Conservation (phyloP, 92 coral and sea anemone species). For the Porites evermanni region DNA sequence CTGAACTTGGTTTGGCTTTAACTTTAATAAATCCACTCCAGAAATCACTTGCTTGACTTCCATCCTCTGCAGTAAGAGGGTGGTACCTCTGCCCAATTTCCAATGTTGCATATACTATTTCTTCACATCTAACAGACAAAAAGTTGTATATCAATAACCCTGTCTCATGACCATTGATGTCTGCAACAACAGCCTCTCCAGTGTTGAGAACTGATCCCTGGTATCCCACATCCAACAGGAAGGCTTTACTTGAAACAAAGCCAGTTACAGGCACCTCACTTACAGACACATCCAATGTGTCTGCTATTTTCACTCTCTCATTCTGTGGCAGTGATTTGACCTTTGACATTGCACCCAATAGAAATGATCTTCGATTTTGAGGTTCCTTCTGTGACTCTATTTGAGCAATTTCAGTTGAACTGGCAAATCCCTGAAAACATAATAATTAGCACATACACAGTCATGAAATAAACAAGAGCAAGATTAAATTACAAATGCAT, state of each 20-base stretch:
- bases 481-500: no score
- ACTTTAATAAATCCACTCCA: conserved; percentile 72
- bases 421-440: conserved; percentile 7
- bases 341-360: no score
- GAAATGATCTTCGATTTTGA: no score
- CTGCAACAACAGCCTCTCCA: conserved; percentile 51
- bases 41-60: conserved; percentile 49
- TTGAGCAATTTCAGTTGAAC: background rate
- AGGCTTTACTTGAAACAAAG: conserved; percentile 53
- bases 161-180: conserved; percentile 29
- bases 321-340: no score
- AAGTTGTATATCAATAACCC: conserved; percentile 41
- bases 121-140: conserved; percentile 24
- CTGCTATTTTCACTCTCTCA: conserved; percentile 5
- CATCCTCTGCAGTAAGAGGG: conserved; percentile 22
- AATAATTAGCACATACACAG: no score
- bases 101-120: conserved; percentile 11
- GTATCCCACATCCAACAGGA: conserved; percentile 57
- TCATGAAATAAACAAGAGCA: no score
- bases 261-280: conserved; percentile 37
- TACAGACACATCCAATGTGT: conserved; percentile 41
- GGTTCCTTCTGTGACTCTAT: no score
- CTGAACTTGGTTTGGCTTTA: conserved; percentile 35
- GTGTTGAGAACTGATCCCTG: conserved; percentile 51
- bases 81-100: conserved; percentile 19